A percentile compares a stretch with the other conserved stretches of the same genome.
These are phyloP conservation scores for Meloidogyne exigua DNA, from an alignment of 1,140 invertebrate genomes.

Conservation along the genomic window DNA sequence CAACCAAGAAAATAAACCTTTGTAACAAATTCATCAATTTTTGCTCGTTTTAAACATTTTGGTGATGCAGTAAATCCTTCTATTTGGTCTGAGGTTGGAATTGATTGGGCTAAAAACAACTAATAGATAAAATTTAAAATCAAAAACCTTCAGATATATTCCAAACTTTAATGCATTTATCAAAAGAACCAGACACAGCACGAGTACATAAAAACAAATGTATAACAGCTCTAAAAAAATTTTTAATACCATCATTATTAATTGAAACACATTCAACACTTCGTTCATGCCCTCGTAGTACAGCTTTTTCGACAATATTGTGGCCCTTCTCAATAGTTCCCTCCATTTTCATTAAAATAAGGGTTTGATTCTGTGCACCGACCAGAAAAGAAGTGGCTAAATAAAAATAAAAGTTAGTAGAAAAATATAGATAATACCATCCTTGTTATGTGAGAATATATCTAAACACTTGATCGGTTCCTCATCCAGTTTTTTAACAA, in stretches of 20 bases:
- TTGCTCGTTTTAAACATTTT: conserved; percentile 26
- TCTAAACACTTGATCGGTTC: conserved; percentile 42
- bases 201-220: conserved; percentile 24
- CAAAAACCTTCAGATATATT: conserved; percentile 45
- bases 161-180: conserved; percentile 58
- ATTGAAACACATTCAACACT: conserved; percentile 56
- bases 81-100: conserved; percentile 23
- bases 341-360: conserved; percentile 32
- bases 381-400: conserved; percentile 30
- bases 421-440: conserved; percentile 1
- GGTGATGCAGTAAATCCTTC: conserved; percentile 24
- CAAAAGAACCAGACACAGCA: conserved; percentile 58
- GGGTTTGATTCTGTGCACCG: conserved; percentile 48
- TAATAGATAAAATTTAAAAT: conserved; percentile 1
- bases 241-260: conserved; percentile 41
- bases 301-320: not conserved
- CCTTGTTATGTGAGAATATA: not conserved
- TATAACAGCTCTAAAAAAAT: not conserved
- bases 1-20: conserved; percentile 29
- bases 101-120: conserved; percentile 37
- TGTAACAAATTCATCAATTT: conserved; percentile 29
- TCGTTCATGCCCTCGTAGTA: conserved; percentile 54
- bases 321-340: not conserved
- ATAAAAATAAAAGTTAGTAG: not conserved
- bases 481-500: conserved; percentile 10